Conservation (phyloP, 2,888 invertebrate genomes). For the Eupithecia exiguata region DNA sequence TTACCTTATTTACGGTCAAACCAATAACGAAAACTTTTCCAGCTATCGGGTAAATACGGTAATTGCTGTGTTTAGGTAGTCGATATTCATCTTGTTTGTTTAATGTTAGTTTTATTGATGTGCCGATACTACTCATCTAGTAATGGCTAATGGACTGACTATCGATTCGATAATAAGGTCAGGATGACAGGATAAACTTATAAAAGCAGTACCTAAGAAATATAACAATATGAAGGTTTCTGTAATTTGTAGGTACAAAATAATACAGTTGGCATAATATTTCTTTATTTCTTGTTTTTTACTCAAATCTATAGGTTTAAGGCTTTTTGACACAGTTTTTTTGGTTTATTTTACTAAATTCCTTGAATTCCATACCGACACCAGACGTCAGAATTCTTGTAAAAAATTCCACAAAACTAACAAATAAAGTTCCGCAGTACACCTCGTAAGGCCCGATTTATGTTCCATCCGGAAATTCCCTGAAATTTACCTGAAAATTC, state of each 20-base stretch:
- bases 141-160: too few species aligned
- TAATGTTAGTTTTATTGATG: not conserved
- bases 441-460: constrained; percentile 7
- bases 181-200: too few species aligned
- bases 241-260: too few species aligned
- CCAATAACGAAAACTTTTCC: not conserved
- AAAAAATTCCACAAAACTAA: constrained; percentile 3
- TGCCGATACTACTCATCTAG: not conserved
- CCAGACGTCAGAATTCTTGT: not conserved
- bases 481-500: constrained; percentile 15
- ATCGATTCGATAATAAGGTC: too few species aligned
- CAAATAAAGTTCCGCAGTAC: not conserved
- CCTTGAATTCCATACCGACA: not conserved
- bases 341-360: not conserved
- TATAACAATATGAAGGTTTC: too few species aligned
- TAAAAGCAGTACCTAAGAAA: too few species aligned
- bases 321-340: too few species aligned
- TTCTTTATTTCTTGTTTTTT: not conserved
- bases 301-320: too few species aligned
- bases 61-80: not conserved
- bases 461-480: constrained; percentile 8
- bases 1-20: not conserved
- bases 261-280: not conserved
- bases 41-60: too few species aligned
- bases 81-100: not conserved